Base-by-base conservation (phyloP, 1,140 invertebrate species). In the Ostrea denselamellosa region DNA sequence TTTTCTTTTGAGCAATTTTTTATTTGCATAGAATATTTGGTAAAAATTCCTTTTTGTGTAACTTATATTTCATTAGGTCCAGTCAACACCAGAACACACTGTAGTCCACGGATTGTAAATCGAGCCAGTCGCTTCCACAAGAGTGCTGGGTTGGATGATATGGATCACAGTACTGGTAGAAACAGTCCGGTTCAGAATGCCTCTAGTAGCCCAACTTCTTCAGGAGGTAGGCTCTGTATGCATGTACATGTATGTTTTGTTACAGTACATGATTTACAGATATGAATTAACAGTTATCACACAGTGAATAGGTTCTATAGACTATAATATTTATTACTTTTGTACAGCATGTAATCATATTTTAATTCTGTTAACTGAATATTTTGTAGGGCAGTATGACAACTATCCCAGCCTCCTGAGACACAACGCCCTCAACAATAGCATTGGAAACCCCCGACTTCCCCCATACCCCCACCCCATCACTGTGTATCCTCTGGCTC, bases 91-190 rank as follows among this genome's bases (percentile, higher is more conserved):
- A 96, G 99, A 88, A 99, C 99, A 10, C 99, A 99, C 95, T 97
- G 97, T 58, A 97, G 97, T 54, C 96, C 97, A 85, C 97, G 98
- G 94, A 98, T 99, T 90, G 98, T 99, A 19, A 99, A 99, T 95
- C 96, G 97, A 91, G 90, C 92, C 90, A 99, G 98, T 90, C 96
- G 98, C 91, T 99, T 99, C 95, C 98, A 99, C 94, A 96, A 98
- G 91, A 99, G 98, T 91, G 98, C 98, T 84, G 99, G 99, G 10
- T 94, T 99, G 58, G 97, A 96, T 90, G 96, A 96, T 52, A 92
- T 94, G 82, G 93, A 94, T 95, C 92, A 92, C 28, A 96, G 89
- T 96, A 97, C 93, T 34, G 97, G 97, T 0, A 93, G 96, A 12
- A 97, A 97, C 92, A 98, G 97, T 91, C 98, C 98, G 0, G 96